Evolutionary conservation across 2,888 invertebrate genomes (phyloP).

Genomic region (Eupithecia centaureata): DNA sequence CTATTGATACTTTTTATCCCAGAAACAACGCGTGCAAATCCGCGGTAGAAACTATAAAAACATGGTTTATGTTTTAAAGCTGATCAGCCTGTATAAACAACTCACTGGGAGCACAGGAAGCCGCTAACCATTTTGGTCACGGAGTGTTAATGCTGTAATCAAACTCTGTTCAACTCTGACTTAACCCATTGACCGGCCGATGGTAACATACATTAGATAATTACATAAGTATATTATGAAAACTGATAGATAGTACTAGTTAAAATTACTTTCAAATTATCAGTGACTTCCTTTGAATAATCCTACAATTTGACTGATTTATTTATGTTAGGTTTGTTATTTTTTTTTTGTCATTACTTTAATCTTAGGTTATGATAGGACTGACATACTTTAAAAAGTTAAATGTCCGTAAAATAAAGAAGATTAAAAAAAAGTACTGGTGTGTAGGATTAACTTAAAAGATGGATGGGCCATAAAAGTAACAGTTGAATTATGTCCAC

Average conservation of each 20-base stretch:
- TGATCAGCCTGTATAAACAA: constrained; percentile 1
- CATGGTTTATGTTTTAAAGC: neutral
- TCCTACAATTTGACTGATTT: too few species aligned
- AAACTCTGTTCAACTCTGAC: constrained; percentile 68
- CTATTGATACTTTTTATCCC: too few species aligned
- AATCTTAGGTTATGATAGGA: too few species aligned
- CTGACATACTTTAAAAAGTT: too few species aligned
- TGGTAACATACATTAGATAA: constrained; percentile 6
- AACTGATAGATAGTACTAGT: neutral
- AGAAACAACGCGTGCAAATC: too few species aligned
- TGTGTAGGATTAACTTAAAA: neutral
- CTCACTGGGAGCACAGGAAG: constrained; percentile 73
- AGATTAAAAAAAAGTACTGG: too few species aligned
- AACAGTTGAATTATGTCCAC: neutral
- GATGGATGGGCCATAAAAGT: neutral
- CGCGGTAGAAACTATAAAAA: too few species aligned
- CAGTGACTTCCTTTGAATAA: too few species aligned
- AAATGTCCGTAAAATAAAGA: too few species aligned
- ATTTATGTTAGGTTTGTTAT: too few species aligned
- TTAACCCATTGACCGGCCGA: constrained; percentile 48
- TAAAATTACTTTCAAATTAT: neutral
- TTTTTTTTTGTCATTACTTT: too few species aligned
- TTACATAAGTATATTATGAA: neutral
- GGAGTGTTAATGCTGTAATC: constrained; percentile 73
- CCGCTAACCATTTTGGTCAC: constrained; percentile 68